Conservation (phyloP, 2,888 invertebrate species). For the Eupeodes latifasciatus region DNA sequence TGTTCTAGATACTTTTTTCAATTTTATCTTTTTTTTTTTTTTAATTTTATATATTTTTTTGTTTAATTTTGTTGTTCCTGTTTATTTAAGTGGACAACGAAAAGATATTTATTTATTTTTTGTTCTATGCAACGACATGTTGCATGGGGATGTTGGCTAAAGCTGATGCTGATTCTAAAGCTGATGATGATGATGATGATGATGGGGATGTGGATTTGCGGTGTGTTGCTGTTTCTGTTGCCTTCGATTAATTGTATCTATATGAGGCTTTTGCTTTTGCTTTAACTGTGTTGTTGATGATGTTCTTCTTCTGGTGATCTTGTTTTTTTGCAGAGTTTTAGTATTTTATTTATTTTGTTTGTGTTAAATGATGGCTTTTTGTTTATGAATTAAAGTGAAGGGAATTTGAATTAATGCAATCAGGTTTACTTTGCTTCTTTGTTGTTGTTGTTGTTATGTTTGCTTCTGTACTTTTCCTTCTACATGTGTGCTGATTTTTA, state of each 20-base stretch:
- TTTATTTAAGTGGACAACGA: slow-evolving; percentile 54
- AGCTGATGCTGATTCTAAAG: too few relatives aligned
- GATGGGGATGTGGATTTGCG: background rate
- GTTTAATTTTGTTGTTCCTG: slow-evolving; percentile 39
- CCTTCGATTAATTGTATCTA: slow-evolving; percentile 28
- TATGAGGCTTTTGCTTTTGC: slow-evolving; percentile 18
- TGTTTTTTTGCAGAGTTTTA: slow-evolving; percentile 38
- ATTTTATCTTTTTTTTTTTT: slow-evolving; percentile 15
- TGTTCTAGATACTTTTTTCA: background rate
- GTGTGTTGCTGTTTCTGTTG: slow-evolving; percentile 18
- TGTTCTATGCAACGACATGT: slow-evolving; percentile 58
- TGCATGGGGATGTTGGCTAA: background rate
- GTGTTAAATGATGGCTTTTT: slow-evolving; percentile 49
- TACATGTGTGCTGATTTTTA: slow-evolving; percentile 61
- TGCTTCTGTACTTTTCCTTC: background rate
- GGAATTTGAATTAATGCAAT: slow-evolving; percentile 75
- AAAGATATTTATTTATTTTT: slow-evolving; percentile 42
- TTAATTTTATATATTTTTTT: slow-evolving; percentile 5
- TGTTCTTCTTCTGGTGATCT: slow-evolving; percentile 56
- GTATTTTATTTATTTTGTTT: slow-evolving; percentile 16
- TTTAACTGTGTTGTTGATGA: background rate
- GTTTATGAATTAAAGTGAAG: slow-evolving; percentile 72
- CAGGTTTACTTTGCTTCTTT: slow-evolving; percentile 19
- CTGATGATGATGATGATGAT: background rate
- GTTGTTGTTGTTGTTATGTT: background rate